These are phyloP conservation scores for Gasterosteus nipponicus DNA, from an alignment of 2,113 vertebrate species.

Conservation along the genomic window DNA sequence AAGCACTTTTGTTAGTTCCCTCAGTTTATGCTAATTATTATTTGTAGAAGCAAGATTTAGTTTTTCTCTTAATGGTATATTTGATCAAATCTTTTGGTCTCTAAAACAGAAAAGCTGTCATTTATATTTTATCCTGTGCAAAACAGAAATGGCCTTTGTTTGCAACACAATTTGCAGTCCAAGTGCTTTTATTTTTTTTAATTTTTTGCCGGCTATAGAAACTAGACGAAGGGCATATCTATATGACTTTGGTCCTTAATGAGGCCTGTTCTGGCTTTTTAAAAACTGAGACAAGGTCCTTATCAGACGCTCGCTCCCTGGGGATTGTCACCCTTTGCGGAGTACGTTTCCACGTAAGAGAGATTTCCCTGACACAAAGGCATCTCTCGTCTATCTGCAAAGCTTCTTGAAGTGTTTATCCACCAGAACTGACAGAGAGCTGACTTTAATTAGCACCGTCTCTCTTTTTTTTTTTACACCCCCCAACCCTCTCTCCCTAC, in stretches of 20 bases:
- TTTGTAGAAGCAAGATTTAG: not conserved
- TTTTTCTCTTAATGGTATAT: not conserved
- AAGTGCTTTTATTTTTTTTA: conserved; percentile 14
- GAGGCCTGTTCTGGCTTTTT: conserved; percentile 69
- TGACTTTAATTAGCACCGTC: conserved; percentile 82
- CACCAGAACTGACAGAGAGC: conserved; percentile 81
- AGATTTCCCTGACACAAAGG: conserved; percentile 79
- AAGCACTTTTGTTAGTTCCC: not conserved
- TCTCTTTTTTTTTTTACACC: conserved; percentile 69
- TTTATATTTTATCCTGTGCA: not conserved
- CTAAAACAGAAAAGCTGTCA: not conserved
- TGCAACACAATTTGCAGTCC: not conserved
- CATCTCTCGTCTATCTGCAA: conserved; percentile 79
- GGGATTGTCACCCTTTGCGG: conserved; percentile 76
- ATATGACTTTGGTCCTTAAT: conserved; percentile 72
- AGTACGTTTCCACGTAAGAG: conserved; percentile 77
- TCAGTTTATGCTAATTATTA: conserved; percentile 1
- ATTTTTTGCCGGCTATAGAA: conserved; percentile 35
- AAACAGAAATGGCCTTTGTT: not conserved
- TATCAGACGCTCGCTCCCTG: conserved; percentile 68
- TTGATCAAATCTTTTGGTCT: conserved; percentile 17
- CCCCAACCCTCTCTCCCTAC: conserved; percentile 37
- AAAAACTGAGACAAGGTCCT: conserved; percentile 71
- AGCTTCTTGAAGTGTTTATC: conserved; percentile 83
- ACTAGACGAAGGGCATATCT: conserved; percentile 62